These are phyloP conservation scores for Epinotia nisella DNA, from an alignment of 2,888 invertebrate species.

Conservation along the genomic window DNA sequence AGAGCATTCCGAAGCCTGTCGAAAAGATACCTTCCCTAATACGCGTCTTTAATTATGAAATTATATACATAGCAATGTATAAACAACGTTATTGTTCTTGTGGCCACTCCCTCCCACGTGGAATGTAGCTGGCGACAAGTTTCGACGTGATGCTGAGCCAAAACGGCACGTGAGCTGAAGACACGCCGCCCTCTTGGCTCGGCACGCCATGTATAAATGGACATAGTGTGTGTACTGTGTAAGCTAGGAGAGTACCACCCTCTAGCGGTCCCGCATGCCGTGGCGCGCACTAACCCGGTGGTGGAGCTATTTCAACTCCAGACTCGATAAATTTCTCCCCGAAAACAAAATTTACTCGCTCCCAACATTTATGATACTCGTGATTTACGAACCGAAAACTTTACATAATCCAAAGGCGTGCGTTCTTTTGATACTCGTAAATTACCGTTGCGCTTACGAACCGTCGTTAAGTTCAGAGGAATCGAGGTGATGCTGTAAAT, in stretches of 20 bases:
- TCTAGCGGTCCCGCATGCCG: conserved; percentile 40
- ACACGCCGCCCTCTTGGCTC: conserved; percentile 20
- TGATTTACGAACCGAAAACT: conserved; percentile 58
- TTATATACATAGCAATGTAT: neutral
- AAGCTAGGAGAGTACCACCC: conserved; percentile 40
- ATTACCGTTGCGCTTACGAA: conserved; percentile 36
- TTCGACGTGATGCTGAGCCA: conserved; percentile 16
- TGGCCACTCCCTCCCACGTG: neutral
- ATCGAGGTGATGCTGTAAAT: conserved; percentile 25
- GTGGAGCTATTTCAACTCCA: conserved; percentile 38
- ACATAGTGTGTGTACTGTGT: conserved; percentile 33
- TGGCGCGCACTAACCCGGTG: conserved; percentile 39
- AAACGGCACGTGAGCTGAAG: neutral
- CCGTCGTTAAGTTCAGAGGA: conserved; percentile 31
- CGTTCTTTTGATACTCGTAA: conserved; percentile 41
- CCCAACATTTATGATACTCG: conserved; percentile 50
- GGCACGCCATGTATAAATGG: conserved; percentile 27
- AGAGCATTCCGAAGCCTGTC: neutral
- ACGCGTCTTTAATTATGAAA: neutral
- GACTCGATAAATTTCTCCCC: conserved; percentile 41
- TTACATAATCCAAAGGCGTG: conserved; percentile 39
- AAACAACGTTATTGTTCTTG: neutral
- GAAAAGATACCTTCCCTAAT: neutral
- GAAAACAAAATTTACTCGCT: conserved; percentile 44
- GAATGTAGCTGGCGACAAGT: conserved; percentile 16